Percentiles rank a stretch among this genome's conserved stretches.
Evolutionary conservation across 2,113 vertebrate genomes (phyloP).

Genomic region (Mohoua ochrocephala): DNA sequence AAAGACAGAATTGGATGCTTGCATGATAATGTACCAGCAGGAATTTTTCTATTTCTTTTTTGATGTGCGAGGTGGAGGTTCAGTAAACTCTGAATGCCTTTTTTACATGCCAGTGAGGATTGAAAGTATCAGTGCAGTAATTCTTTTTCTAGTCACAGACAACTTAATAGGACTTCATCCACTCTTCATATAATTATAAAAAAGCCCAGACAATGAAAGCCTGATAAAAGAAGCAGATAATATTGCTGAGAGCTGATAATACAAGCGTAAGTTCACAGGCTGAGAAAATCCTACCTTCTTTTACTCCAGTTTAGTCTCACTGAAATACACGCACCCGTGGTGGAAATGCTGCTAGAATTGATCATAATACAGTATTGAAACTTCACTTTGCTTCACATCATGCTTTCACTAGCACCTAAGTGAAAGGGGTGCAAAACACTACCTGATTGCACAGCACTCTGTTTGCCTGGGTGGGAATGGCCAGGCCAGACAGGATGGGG

Average conservation of each 20-base stretch:
- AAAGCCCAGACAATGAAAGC: neutral
- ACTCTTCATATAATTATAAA: constrained; percentile 20
- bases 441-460: neutral
- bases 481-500: neutral
- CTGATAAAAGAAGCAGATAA: constrained; percentile 28
- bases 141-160: constrained; percentile 24
- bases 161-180: constrained; percentile 32
- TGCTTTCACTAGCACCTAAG: neutral
- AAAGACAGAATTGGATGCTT: constrained; percentile 51
- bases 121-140: neutral
- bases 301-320: neutral
- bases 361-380: neutral
- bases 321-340: neutral
- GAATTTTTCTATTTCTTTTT: constrained; percentile 36
- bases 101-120: neutral
- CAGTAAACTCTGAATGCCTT: neutral
- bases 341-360: neutral
- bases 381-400: neutral
- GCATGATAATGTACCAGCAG: constrained; percentile 47
- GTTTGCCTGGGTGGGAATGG: neutral
- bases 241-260: neutral
- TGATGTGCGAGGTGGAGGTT: neutral
- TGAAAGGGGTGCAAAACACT: neutral
- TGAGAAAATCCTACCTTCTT: neutral
- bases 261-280: neutral